Base-by-base conservation (phyloP, 2,888 invertebrate genomes). In the Drosophila histrio region DNA sequence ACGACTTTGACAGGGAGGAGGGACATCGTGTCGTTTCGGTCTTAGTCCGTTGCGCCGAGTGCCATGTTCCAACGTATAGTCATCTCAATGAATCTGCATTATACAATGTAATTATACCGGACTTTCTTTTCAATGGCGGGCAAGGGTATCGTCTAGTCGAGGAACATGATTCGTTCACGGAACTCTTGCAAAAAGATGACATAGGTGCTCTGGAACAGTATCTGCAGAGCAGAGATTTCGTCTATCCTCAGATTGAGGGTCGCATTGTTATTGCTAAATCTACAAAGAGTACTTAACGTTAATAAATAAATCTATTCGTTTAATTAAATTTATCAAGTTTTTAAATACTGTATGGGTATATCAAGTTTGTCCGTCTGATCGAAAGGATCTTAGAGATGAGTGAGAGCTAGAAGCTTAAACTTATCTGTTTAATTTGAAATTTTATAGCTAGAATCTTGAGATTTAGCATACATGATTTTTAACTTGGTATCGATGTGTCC, bases 71-170 rank as follows among this genome's bases (percentile, higher is more conserved):
- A 0, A 76, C 71, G 1, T 94, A 94, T 67, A 90, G 91, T 3
- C 92, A 93, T 0, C 89, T 97, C 7, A 89, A 94, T 26, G 90
- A 92, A 0, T 84, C 92, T 15, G 91, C 92, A 43, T 91, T 92
- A 21, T 98, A 98, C 83, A 94, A 93, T 69, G 89, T 97, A 0
- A 91, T 97, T n/a, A 93, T 95, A 61, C 92, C 94, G 0, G 92
- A 92, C 22, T 98, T 95, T 89, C 83, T 97, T 49, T 92, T 94
- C 1, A 91, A 93, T 0, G 97, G 96, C 2, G 97, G 97, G 0
- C 97, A 98, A 90, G 96, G 95, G 0, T 89, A 86, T 50, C 62
- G 19, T 0, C 76, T 91, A 0, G 47, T 58, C 2, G 89, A 87
- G 28, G 13, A 47, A 0, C 61, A 72, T 7, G 62, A 72, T 28